A percentile compares a stretch with the other conserved stretches of the same genome.
Evolutionary conservation across 92 coral and sea anemone genomes (phyloP).

Genomic region (Epizoanthus ramosus): DNA sequence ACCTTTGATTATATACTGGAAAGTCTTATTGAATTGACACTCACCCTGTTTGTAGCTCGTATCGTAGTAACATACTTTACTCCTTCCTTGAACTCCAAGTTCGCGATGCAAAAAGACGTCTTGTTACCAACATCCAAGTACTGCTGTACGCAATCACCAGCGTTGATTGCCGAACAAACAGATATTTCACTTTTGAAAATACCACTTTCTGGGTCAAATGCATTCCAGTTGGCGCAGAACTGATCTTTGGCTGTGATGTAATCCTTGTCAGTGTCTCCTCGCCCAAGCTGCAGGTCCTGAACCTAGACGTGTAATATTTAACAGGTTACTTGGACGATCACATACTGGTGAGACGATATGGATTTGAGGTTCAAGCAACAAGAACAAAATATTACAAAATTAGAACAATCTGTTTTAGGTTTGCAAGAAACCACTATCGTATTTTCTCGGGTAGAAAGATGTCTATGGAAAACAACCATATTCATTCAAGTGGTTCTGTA

Average conservation of each 20-base stretch:
- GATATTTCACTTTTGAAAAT: conserved; percentile 68
- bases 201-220: conserved; percentile 71
- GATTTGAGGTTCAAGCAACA: no score
- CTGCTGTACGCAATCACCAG: conserved; percentile 60
- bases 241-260: conserved; percentile 74
- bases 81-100: conserved; percentile 75
- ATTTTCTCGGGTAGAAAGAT: no score
- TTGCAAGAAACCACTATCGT: no score
- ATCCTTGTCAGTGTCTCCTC: conserved; percentile 49
- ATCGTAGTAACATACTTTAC: conserved; percentile 71
- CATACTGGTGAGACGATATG: no score
- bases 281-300: conserved; percentile 66
- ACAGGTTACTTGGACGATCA: no score
- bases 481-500: no score
- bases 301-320: conserved; percentile 55
- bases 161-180: conserved; percentile 67
- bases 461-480: no score
- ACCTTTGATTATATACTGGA: no score
- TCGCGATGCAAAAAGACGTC: conserved; percentile 74
- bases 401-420: no score
- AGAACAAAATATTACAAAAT: no score
- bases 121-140: conserved; percentile 63
- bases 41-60: conserved; percentile 71
- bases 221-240: conserved; percentile 82
- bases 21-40: not conserved